Evolutionary conservation across 2,113 vertebrate genomes (phyloP).

Genomic region (Strix uralensis): DNA sequence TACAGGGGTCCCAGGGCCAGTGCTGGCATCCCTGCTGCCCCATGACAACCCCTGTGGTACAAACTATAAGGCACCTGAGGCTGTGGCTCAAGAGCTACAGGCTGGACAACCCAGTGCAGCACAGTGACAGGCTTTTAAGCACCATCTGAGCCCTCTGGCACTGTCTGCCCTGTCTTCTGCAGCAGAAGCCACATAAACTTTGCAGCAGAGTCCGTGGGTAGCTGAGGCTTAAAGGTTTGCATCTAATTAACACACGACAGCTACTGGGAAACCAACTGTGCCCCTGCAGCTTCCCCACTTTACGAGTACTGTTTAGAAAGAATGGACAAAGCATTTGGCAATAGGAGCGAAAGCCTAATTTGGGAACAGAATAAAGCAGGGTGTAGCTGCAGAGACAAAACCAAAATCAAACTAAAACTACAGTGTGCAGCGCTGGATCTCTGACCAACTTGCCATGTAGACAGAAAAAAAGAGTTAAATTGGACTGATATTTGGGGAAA

Average conservation of each 20-base stretch:
- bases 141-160: neutral
- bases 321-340: neutral
- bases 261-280: neutral
- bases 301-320: neutral
- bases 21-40: neutral
- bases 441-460: neutral
- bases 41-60: neutral
- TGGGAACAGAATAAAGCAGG: neutral
- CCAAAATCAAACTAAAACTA: neutral
- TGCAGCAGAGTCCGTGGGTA: neutral
- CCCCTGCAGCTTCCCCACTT: neutral
- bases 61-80: fast-evolving
- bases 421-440: neutral
- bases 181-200: neutral
- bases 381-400: neutral
- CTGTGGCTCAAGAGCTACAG: neutral
- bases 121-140: neutral
- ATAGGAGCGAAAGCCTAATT: neutral
- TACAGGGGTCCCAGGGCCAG: neutral
- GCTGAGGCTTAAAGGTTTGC: neutral
- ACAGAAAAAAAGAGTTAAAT: neutral
- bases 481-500: neutral
- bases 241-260: neutral
- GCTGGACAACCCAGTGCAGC: neutral
- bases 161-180: neutral